Evolutionary conservation across 2,888 invertebrate species (phyloP).

Genomic region (Odontocolon sp.): DNA sequence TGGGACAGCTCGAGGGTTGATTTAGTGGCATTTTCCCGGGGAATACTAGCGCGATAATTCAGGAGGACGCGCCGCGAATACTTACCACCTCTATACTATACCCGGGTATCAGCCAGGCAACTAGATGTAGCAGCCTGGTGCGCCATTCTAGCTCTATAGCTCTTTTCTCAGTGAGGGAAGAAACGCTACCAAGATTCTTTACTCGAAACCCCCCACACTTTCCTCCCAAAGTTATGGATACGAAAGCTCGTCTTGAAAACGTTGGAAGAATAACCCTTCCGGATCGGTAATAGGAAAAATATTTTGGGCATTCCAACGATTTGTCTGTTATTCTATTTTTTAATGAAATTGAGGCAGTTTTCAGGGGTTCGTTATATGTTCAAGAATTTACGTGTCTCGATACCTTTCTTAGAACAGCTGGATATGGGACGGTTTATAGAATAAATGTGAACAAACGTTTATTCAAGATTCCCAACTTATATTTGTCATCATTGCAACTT

Average conservation of each 20-base stretch:
- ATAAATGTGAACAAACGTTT: too few relatives aligned
- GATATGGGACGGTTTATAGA: too few relatives aligned
- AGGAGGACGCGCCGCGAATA: conserved; percentile 76
- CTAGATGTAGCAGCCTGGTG: not conserved
- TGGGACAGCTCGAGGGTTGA: conserved; percentile 71
- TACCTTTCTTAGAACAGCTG: too few relatives aligned
- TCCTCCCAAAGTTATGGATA: not conserved
- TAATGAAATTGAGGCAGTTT: too few relatives aligned
- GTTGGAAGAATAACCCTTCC: not conserved
- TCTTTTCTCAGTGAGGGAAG: not conserved
- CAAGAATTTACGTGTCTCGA: too few relatives aligned
- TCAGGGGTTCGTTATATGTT: too few relatives aligned
- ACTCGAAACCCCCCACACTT: not conserved
- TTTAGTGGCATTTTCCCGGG: conserved; percentile 75
- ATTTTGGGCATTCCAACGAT: not conserved
- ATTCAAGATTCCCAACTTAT: too few relatives aligned
- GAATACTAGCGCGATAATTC: conserved; percentile 77
- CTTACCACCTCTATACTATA: conserved; percentile 68
- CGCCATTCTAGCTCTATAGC: not conserved
- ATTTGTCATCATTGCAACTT: too few relatives aligned
- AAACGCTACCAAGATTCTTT: not conserved
- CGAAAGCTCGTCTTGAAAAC: not conserved
- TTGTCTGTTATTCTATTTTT: not conserved
- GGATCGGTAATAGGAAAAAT: not conserved
- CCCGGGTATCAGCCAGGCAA: conserved; percentile 30